Evolutionary conservation across 2,797 vertebrate species (phyloP).

Genomic region (Sebastes melanostomus): DNA sequence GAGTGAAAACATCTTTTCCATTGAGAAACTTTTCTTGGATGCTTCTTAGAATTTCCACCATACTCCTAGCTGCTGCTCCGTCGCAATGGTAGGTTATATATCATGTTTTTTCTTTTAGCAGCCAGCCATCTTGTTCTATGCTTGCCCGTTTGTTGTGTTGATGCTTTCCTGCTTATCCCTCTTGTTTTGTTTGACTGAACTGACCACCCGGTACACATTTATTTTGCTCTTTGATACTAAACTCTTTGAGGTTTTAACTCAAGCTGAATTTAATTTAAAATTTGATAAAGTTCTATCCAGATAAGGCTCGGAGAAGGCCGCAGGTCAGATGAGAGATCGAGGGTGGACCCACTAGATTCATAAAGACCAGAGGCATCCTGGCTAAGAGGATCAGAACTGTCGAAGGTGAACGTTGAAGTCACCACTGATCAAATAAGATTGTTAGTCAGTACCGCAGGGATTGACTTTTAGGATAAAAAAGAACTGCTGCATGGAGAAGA

Average conservation of each 20-base stretch:
- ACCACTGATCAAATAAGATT: not conserved
- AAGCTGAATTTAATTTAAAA: not conserved
- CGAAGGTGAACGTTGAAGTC: not conserved
- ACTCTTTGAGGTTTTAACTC: not conserved
- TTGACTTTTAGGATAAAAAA: not conserved
- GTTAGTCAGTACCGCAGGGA: not conserved
- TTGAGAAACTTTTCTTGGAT: too few relatives aligned
- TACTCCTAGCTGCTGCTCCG: too few relatives aligned
- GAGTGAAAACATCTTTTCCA: too few relatives aligned
- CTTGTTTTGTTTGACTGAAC: not conserved
- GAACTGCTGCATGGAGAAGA: not conserved
- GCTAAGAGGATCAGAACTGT: not conserved
- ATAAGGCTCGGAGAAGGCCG: accelerated
- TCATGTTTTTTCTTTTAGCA: not conserved
- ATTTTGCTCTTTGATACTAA: not conserved
- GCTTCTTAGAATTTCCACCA: too few relatives aligned
- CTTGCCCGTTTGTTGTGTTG: not conserved
- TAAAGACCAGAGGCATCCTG: not conserved
- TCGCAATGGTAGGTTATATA: too few relatives aligned
- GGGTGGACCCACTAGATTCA: not conserved
- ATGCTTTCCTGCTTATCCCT: not conserved
- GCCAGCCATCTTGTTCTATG: not conserved
- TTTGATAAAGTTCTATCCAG: not conserved
- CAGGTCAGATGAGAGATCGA: not conserved
- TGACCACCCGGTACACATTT: not conserved